A percentile compares a stretch with the other conserved stretches of the same genome.
These are phyloP conservation scores for Daktulosphaira vitifoliae DNA, from an alignment of 1,140 invertebrate genomes.

Conservation along the genomic window DNA sequence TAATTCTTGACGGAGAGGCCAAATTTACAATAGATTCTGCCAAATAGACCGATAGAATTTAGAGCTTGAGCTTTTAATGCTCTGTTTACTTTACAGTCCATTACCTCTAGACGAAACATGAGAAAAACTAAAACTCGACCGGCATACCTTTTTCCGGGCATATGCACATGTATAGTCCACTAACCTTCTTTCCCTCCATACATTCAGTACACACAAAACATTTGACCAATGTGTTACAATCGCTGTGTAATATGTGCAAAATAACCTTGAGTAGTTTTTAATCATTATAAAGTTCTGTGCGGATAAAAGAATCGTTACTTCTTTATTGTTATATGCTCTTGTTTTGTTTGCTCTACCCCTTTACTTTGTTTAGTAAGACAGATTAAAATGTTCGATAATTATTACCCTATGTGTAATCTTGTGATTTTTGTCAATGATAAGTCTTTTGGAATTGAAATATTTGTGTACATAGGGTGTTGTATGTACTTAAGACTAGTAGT, in stretches of 20 bases:
- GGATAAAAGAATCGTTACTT: neutral
- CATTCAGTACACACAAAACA: neutral
- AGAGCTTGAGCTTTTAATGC: slow-evolving; percentile 27
- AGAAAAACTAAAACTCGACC: slow-evolving; percentile 7
- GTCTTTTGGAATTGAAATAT: no score
- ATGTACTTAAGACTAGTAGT: no score
- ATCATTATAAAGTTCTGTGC: neutral
- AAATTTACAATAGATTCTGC: slow-evolving; percentile 24
- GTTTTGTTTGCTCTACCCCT: neutral
- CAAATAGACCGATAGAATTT: slow-evolving; percentile 24
- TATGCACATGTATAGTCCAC: neutral
- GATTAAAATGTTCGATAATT: slow-evolving; percentile 9
- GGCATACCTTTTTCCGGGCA: neutral
- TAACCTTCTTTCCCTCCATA: neutral
- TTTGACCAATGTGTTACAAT: neutral
- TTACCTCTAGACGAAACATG: neutral
- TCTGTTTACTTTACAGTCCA: slow-evolving; percentile 31
- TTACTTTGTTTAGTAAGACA: neutral
- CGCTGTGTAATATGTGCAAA: neutral
- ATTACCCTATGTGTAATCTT: no score
- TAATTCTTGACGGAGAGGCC: no score
- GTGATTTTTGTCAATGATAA: no score
- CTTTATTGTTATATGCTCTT: neutral
- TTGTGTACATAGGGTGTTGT: no score
- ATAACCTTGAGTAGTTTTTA: slow-evolving; percentile 26